A percentile compares a stretch with the other conserved stretches of the same genome.
Conservation (phyloP, 2,113 vertebrate genomes). For the Connochaetes taurinus region DNA sequence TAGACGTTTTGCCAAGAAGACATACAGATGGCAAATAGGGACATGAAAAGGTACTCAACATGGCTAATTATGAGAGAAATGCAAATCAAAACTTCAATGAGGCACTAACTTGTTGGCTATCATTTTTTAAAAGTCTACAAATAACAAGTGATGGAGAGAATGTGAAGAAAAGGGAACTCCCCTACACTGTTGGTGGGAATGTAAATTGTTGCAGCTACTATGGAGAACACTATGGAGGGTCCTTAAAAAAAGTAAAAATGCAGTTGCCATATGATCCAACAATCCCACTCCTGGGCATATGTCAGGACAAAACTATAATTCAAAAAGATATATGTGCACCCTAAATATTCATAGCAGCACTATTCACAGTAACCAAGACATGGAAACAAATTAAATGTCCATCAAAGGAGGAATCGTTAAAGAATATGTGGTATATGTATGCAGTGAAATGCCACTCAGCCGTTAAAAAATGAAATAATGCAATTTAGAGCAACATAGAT, state of each 20-base stretch:
- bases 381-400: not conserved
- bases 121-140: not conserved
- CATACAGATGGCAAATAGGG: not conserved
- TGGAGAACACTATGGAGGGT: not conserved
- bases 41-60: not conserved
- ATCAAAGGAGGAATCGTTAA: not conserved
- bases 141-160: not conserved
- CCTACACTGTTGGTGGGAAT: not conserved
- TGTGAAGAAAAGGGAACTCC: not conserved
- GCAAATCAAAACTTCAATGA: not conserved
- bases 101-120: not conserved
- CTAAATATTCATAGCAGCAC: not conserved
- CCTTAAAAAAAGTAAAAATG: not conserved
- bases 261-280: not conserved
- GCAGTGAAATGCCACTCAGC: not conserved
- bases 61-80: not conserved
- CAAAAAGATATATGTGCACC: not conserved
- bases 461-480: not conserved
- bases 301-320: not conserved
- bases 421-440: not conserved
- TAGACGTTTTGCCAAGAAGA: not conserved
- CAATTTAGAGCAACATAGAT: not conserved
- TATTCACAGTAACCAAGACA: not conserved
- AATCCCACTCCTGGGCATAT: not conserved
- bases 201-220: not conserved